These are phyloP conservation scores for Oplegnathus fasciatus DNA, from an alignment of 2,113 vertebrate genomes.

Conservation along the genomic window DNA sequence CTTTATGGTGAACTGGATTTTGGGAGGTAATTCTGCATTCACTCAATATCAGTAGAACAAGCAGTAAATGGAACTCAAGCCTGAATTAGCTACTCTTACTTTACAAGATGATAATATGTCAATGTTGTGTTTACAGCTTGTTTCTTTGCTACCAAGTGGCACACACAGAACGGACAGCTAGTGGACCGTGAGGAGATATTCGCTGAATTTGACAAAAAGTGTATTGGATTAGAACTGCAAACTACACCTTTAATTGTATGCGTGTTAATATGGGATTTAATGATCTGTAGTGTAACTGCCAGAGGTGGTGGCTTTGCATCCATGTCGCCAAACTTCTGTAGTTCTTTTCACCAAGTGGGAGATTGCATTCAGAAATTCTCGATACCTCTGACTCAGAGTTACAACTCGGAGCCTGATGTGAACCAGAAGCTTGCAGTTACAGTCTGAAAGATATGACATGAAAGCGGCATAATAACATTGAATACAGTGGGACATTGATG, in stretches of 20 bases:
- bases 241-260: no score
- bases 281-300: background rate
- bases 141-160: no score
- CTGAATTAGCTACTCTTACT: background rate
- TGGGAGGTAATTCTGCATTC: background rate
- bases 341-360: background rate
- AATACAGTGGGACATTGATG: background rate
- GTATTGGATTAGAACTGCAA: no score
- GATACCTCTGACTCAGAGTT: background rate
- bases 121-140: no score
- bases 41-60: background rate
- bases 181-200: no score
- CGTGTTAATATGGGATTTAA: background rate
- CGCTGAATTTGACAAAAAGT: no score
- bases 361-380: background rate
- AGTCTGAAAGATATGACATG: background rate
- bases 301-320: background rate
- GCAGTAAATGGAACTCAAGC: background rate
- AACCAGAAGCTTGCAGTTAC: background rate
- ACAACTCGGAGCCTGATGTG: background rate
- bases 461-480: background rate
- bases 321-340: background rate
- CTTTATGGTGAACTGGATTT: background rate
- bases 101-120: no score
- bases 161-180: no score